Evolutionary conservation across 23 tunicate species (phyloP).

Genomic region (Aplidium turbinatum): DNA sequence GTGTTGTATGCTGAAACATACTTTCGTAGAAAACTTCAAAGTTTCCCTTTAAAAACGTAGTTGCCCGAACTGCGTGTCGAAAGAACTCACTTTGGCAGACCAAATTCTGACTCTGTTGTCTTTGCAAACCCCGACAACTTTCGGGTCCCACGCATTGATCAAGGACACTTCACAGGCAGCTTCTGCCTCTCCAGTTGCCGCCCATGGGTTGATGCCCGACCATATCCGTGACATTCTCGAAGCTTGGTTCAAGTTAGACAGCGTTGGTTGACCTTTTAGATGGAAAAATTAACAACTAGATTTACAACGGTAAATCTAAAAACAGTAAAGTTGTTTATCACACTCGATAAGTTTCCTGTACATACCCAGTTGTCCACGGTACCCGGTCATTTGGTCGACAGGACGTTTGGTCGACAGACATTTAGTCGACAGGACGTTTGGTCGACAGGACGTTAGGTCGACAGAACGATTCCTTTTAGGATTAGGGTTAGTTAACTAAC

Average conservation of each 20-base stretch:
- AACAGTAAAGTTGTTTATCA: not conserved
- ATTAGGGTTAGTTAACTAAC: too few relatives aligned
- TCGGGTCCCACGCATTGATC: conserved; percentile 25
- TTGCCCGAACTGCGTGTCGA: too few relatives aligned
- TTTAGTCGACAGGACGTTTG: too few relatives aligned
- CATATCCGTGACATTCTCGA: conserved; percentile 65
- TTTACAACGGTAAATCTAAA: not conserved
- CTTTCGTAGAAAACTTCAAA: too few relatives aligned
- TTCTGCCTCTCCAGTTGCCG: conserved; percentile 48
- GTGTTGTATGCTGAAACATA: too few relatives aligned
- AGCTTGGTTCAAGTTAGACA: conserved; percentile 50
- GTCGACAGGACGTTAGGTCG: too few relatives aligned
- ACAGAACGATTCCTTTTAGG: too few relatives aligned
- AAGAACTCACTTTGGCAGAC: conserved; percentile 66
- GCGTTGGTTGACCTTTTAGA: conserved; percentile 38
- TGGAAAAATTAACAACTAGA: not conserved
- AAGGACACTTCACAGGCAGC: conserved; percentile 33
- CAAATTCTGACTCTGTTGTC: conserved; percentile 66
- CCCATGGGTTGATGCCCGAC: conserved; percentile 88
- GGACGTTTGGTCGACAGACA: too few relatives aligned
- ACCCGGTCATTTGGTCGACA: too few relatives aligned
- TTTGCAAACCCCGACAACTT: conserved; percentile 41
- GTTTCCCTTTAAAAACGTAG: too few relatives aligned
- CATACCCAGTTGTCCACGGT: too few relatives aligned
- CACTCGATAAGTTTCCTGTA: not conserved